These are phyloP conservation scores for Drosophila subsilvestris DNA, from an alignment of 2,888 invertebrate genomes.

Conservation along the genomic window DNA sequence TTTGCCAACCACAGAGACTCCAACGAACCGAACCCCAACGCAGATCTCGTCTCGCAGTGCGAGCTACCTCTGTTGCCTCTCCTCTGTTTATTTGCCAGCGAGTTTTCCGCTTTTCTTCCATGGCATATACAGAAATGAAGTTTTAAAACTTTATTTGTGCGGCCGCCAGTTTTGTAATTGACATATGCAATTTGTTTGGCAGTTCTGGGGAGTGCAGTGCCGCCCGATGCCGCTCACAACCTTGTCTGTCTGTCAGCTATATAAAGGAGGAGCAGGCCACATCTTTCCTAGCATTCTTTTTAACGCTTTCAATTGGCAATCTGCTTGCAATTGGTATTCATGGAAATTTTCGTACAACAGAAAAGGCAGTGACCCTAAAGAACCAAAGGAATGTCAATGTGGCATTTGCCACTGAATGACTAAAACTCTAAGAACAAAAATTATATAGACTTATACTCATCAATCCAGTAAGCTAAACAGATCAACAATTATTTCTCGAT, in stretches of 20 bases:
- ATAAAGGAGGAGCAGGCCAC: neutral
- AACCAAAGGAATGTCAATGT: no score
- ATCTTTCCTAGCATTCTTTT: conserved; percentile 6
- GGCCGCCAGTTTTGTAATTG: conserved; percentile 59
- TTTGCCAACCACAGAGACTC: conserved; percentile 61
- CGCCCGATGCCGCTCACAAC: neutral
- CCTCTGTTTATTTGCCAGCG: conserved; percentile 47
- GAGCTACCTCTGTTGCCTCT: neutral
- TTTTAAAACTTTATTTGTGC: conserved; percentile 53
- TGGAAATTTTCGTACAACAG: neutral
- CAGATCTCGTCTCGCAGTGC: conserved; percentile 3
- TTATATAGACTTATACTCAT: no score
- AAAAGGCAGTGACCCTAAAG: neutral
- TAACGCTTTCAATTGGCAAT: conserved; percentile 5
- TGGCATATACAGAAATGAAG: conserved; percentile 49
- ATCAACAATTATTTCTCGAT: no score
- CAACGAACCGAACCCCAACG: neutral
- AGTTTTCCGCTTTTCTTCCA: conserved; percentile 28
- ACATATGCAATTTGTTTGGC: conserved; percentile 67
- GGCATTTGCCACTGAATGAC: no score
- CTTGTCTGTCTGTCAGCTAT: conserved; percentile 6
- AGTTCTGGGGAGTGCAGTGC: conserved; percentile 15
- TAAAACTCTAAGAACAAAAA: no score
- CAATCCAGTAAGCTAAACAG: no score
- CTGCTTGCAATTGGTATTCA: conserved; percentile 7